Conservation (phyloP, 2,888 invertebrate genomes). For the Aspidapion aeneum region DNA sequence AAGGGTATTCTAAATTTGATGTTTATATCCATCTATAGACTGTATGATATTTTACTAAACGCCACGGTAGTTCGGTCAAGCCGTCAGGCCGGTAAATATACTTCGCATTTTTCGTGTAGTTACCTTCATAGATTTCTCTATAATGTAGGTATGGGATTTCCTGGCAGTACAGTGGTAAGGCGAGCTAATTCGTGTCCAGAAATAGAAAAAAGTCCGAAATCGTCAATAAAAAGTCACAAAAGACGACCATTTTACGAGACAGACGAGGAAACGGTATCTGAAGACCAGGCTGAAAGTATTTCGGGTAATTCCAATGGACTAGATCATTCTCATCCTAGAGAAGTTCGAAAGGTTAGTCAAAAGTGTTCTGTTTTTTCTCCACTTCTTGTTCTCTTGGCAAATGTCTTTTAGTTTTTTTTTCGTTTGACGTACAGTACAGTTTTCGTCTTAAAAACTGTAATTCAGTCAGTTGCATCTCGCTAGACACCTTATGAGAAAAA, state of each 20-base stretch:
- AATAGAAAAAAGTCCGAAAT: constrained; percentile 48
- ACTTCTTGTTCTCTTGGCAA: too few species aligned
- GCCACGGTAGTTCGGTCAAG: too few species aligned
- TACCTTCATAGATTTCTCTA: too few species aligned
- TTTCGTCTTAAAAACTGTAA: too few species aligned
- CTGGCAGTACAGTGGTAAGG: constrained; percentile 48
- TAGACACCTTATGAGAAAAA: too few species aligned
- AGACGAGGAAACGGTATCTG: constrained; percentile 40
- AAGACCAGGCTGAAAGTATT: constrained; percentile 22
- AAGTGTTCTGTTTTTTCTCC: constrained; percentile 8
- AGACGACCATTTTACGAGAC: constrained; percentile 44
- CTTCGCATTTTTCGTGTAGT: too few species aligned
- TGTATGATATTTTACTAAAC: too few species aligned
- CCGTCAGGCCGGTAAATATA: too few species aligned
- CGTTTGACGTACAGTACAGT: too few species aligned
- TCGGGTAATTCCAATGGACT: constrained; percentile 28
- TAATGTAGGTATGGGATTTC: constrained; percentile 28
- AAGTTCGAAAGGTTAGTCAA: constrained; percentile 18
- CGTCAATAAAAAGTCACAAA: constrained; percentile 37
- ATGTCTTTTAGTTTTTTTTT: too few species aligned
- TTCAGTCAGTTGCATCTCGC: background rate
- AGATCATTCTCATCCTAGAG: constrained; percentile 15
- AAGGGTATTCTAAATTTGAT: too few species aligned
- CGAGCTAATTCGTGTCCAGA: constrained; percentile 66
- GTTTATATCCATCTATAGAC: too few species aligned